Conservation (phyloP, 1,140 invertebrate species). For the Papilio glaucus region DNA sequence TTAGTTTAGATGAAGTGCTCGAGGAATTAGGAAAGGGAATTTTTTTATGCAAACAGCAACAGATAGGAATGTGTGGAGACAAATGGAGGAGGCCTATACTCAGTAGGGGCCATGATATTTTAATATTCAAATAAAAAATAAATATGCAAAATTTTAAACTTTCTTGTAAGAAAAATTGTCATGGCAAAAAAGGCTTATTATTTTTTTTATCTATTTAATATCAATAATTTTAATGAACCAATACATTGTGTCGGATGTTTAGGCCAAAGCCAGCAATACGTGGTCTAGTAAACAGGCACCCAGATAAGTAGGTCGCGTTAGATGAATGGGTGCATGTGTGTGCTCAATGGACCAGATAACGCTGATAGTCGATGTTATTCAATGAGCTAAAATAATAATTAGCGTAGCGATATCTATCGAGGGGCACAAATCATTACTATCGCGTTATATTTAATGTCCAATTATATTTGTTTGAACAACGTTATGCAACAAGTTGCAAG, state of each 20-base stretch:
- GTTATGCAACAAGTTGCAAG: constrained; percentile 36
- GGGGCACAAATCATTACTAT: constrained; percentile 60
- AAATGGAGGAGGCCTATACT: no score
- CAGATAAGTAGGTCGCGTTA: constrained; percentile 35
- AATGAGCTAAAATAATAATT: constrained; percentile 70
- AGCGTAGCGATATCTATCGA: constrained; percentile 56
- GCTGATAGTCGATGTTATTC: constrained; percentile 60
- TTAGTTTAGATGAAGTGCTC: no score
- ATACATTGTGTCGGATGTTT: background rate
- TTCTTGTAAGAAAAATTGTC: no score
- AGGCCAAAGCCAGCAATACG: constrained; percentile 1
- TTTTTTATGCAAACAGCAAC: no score
- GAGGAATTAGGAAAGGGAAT: no score
- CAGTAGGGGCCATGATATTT: no score
- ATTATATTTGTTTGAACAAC: constrained; percentile 59
- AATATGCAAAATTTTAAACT: no score
- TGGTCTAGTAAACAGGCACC: background rate
- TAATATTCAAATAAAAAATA: no score
- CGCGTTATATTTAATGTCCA: constrained; percentile 59
- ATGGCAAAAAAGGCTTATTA: no score
- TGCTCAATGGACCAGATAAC: constrained; percentile 52
- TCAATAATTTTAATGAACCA: background rate
- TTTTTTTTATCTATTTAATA: no score
- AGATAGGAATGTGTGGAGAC: no score
- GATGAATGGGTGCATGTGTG: constrained; percentile 40